Evolutionary conservation across 2,888 invertebrate species (phyloP), one percentile per base, ranked within the genome.

Genomic region (Oxytorus armatus): DNA sequence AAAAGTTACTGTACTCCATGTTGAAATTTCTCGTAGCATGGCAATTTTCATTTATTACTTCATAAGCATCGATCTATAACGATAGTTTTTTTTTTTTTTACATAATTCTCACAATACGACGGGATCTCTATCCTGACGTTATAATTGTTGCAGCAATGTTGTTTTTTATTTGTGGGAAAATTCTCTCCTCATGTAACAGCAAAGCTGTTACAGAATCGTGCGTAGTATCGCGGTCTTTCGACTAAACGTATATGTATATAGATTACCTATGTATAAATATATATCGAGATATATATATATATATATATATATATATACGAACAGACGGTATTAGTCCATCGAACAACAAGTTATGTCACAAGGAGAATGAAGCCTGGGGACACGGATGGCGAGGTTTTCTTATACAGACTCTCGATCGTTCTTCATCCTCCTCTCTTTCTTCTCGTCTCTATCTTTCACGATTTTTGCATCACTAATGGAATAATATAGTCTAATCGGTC

Each of bases 321-420:
- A 73, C 81, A 77, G 69, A 39, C 49, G 16, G 82, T 25, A 25
- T 29, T 5, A 14, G 39, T 77, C 84, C 82, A 84, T 85, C 84
- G 77, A 84, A 87, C 85, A 84, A 83, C 86, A 84, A 84, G 87
- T 89, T 87, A 88, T 88, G 86, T 89, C 89, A 89, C 83, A 77
- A 57, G 18, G 49, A n/a, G 77, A 59, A 57, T 81, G 79, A 82
- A 69, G 36, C 68, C 42, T 39, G 49, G 36, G 61, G 36, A 49
- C n/a, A 25, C n/a, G 11, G 36, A 44, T 11, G 33, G 11, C 42
- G 23, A 36, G 29, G 65, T 73, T 77, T 57, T n/a, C n/a, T n/a
- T n/a, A 16, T 18, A 16, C 53, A 47, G 47, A 18, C 21, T 29
- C 55, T 57, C 51, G 76, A 77, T 72, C 68, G 59, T 77, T 61